Base-by-base conservation (phyloP, 2,888 invertebrate species). In the Agrotis clavis region DNA sequence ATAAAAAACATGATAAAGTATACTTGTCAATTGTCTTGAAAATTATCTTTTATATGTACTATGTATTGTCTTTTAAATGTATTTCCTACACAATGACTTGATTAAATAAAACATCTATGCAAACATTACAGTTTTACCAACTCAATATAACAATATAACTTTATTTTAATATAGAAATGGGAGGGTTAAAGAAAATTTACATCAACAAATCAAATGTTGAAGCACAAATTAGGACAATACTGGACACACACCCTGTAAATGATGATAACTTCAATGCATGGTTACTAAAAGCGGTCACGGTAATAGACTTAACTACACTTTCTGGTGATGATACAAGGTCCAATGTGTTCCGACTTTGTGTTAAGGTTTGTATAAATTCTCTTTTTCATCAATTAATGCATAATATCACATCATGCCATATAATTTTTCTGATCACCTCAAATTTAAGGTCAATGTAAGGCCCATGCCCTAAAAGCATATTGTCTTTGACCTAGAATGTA, bases 271-370 rank as follows among this genome's bases (percentile, higher is more conserved):
- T 97, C 92, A 97, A 97, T 54, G 97, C 97, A 16, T 99, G 98
- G 98, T 96, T 99, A 18, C 89, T 99, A 35, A 97, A 98, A 90
- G 98, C 99, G 1, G 96, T 99, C 11, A 97, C 98, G 48, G 97
- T 98, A 71, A 98, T 99, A 79, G 99, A 99, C 94, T 96, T 99
- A 82, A 99, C 99, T 1, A 99, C 99, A 3, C 96, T 99, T 65
- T 97, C 98, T 63, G 99, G 99, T 53, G 98, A 98, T 93, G 98
- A 98, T 89, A 98, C 98, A 0, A 90, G 92, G 13, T 97, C 97
- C 18, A 98, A 98, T 95, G 98, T 99, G 1, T 93, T 97, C 30
- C 97, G 98, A 66, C 96, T 99, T 2, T 99, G 99, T 90, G 94
- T 97, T 71, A 98, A 98, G 96, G 99, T 99, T 89, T 74, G 82